Conservation (phyloP, 2,797 vertebrate genomes). For the Discoglossus pictus region DNA sequence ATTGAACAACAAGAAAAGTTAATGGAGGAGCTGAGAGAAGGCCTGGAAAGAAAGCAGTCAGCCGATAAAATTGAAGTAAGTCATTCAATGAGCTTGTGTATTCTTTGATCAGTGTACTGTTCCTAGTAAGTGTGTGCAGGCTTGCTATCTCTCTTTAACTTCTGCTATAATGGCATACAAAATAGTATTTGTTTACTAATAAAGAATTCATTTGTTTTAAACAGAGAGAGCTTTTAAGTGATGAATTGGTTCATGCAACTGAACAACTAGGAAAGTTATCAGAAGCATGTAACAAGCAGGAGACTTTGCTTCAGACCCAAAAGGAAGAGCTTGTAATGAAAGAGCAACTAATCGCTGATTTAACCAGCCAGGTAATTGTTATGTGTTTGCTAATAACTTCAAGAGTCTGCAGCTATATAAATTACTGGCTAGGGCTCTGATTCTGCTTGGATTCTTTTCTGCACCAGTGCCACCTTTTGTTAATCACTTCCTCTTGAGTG, state of each 20-base stretch:
- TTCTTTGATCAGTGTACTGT: slow-evolving; percentile 33
- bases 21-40: slow-evolving; percentile 78
- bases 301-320: slow-evolving; percentile 74
- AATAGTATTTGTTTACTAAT: too few relatives aligned
- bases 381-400: too few relatives aligned
- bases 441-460: too few relatives aligned
- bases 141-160: too few relatives aligned
- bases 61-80: slow-evolving; percentile 87
- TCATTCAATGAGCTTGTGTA: too few relatives aligned
- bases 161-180: too few relatives aligned
- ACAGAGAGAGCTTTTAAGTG: slow-evolving; percentile 87
- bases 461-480: too few relatives aligned
- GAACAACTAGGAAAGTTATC: slow-evolving; percentile 86
- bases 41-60: slow-evolving; percentile 70
- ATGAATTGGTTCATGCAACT: slow-evolving; percentile 81
- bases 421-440: too few relatives aligned
- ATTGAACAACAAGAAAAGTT: slow-evolving; percentile 73
- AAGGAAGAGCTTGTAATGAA: slow-evolving; percentile 76
- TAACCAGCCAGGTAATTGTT: slow-evolving; percentile 76
- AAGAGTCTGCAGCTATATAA: too few relatives aligned
- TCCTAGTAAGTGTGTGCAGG: not conserved
- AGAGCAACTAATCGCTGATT: slow-evolving; percentile 75
- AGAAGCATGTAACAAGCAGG: slow-evolving; percentile 84
- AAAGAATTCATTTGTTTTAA: slow-evolving; percentile 25
- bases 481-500: too few relatives aligned